Evolutionary conservation across 2,797 vertebrate species (phyloP), one percentile per base, ranked within the genome.

Genomic region (Lutra lutra): DNA sequence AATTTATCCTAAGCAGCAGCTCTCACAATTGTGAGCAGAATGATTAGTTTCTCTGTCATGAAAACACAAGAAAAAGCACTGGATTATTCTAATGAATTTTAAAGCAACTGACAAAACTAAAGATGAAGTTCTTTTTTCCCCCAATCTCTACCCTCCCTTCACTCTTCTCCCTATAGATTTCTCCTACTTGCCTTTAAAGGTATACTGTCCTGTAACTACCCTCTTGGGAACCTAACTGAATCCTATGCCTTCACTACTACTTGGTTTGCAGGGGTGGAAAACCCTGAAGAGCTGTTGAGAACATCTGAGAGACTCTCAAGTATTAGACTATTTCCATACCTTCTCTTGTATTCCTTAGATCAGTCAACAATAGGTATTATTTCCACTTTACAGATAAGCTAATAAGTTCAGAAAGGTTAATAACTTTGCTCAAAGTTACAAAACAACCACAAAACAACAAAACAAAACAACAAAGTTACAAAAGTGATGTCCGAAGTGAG

Each of bases 371-470:
- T 32, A 82, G 56, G n/a, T 21, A 90, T 51, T 73, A 84, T 3
- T 46, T 21, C 51, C 23, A 60, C 64, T 88, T 86, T 78, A 85
- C 20, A 87, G 91, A 82, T 32, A 32, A 95, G 32, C 40, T 85
- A 82, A 25, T 5, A 90, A 64, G 29, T 64, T 94, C n/a, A 38
- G 48, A 82, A 79, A 79, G 60, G 48, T 68, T 78, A 46, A 75
- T 12, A 35, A 95, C 46, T 46, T 46, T 92, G 86, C 72, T 88
- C 56, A 94, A 90, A 48, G 14, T 83, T 83, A 95, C n/a, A 92
- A 68, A 56, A 72, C 40, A 82, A 72, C 2, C 70, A 10, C 75
- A 40, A 40, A 40, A 40, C 40, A 40, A 40, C 40, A 40, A 40
- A 40, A 40, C 40, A 6, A 40, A 40, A 40, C 40, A 40, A 40